Evolutionary conservation across 2,797 vertebrate species (phyloP).

Genomic region (Oreochromis grahami): DNA sequence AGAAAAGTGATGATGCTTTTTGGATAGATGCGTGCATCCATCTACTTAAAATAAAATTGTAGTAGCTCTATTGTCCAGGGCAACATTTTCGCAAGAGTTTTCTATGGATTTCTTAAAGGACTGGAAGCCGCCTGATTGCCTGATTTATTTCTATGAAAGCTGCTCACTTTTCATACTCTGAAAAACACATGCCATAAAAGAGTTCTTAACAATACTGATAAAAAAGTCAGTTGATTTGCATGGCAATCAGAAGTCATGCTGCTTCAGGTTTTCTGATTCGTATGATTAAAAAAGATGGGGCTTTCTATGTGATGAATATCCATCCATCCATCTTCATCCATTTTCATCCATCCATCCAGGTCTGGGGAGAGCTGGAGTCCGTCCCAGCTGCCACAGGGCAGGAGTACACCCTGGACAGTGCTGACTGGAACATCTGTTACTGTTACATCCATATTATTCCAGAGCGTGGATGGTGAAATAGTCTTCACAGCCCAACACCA

Average conservation of each 20-base stretch:
- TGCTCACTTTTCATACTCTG: background rate
- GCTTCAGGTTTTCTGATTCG: background rate
- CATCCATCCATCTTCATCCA: background rate
- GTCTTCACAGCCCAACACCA: background rate
- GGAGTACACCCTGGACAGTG: background rate
- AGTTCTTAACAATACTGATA: background rate
- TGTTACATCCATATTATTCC: background rate
- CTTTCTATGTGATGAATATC: background rate
- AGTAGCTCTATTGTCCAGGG: background rate
- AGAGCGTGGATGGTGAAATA: background rate
- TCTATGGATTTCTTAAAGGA: background rate
- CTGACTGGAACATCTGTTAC: background rate
- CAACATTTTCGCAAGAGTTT: background rate
- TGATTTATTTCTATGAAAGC: background rate
- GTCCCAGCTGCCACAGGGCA: background rate
- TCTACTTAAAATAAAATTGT: background rate
- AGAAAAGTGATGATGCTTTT: background rate
- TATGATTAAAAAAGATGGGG: background rate
- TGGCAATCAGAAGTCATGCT: background rate
- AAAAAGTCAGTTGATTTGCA: background rate
- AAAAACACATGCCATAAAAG: background rate
- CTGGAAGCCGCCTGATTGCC: background rate
- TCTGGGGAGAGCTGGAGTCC: background rate
- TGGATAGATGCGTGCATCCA: background rate
- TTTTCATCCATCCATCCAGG: background rate